Conservation (phyloP, 2,113 vertebrate species). For the Dasyurus viverrinus region DNA sequence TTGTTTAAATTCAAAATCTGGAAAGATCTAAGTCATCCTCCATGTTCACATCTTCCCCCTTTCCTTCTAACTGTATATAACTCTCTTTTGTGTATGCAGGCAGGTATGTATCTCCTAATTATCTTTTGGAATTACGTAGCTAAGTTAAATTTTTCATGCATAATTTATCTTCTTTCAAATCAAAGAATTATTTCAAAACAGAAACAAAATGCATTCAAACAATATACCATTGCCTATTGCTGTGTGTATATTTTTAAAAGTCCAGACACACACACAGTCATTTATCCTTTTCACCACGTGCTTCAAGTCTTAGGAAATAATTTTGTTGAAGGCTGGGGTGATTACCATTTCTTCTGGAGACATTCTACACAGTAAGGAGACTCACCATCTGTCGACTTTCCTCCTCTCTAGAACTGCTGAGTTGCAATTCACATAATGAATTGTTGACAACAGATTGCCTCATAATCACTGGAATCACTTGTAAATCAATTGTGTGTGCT, state of each 20-base stretch:
- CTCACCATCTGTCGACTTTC: not conserved
- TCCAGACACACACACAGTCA: not conserved
- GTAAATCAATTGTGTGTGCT: constrained; percentile 23
- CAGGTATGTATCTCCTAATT: not conserved
- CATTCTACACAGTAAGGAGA: not conserved
- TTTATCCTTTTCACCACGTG: not conserved
- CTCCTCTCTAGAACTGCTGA: constrained; percentile 25
- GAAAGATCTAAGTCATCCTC: not conserved
- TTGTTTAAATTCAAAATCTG: constrained; percentile 8
- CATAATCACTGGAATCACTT: constrained; percentile 15
- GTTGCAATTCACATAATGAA: constrained; percentile 31
- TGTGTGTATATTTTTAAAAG: constrained; percentile 39
- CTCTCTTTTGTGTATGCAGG: not conserved
- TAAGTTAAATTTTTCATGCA: not conserved
- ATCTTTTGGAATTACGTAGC: not conserved
- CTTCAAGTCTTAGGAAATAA: not conserved
- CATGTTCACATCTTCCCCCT: not conserved
- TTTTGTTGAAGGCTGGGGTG: not conserved
- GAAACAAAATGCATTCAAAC: constrained; percentile 33
- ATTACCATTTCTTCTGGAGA: not conserved
- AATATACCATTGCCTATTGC: not conserved
- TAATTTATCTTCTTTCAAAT: not conserved
- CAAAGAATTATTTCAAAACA: not conserved
- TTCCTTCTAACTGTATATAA: not conserved
- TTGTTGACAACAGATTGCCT: constrained; percentile 55